Percentiles rank a stretch among this genome's conserved stretches.
Conservation (phyloP, 1,140 invertebrate genomes). For the Galendromus occidentalis region DNA sequence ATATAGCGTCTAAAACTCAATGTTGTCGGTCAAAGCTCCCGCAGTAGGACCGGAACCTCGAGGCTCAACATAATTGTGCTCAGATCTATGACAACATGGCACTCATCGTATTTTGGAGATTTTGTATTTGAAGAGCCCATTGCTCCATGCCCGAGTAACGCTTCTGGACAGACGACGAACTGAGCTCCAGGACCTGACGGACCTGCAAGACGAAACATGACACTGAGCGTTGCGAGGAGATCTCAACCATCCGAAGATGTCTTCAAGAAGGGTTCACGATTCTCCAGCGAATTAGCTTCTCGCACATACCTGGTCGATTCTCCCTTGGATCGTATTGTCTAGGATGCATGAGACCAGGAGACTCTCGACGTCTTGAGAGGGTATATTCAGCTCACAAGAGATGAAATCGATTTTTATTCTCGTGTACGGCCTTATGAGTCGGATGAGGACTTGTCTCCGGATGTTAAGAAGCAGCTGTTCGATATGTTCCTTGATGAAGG, state of each 20-base stretch:
- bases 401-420: slow-evolving; percentile 95
- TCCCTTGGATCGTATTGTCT: slow-evolving; percentile 85
- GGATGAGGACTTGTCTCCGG: slow-evolving; percentile 80
- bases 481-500: slow-evolving; percentile 96
- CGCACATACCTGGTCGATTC: slow-evolving; percentile 58
- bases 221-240: neutral
- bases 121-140: slow-evolving; percentile 69
- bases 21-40: too few relatives aligned
- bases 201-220: slow-evolving; percentile 29
- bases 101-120: neutral
- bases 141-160: slow-evolving; percentile 83
- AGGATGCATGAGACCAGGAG: slow-evolving; percentile 95
- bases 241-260: neutral
- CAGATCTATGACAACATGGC: too few relatives aligned
- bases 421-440: slow-evolving; percentile 93
- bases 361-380: slow-evolving; percentile 84
- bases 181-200: slow-evolving; percentile 74
- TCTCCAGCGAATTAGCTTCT: neutral
- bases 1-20: too few relatives aligned
- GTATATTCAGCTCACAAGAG: slow-evolving; percentile 82
- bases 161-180: slow-evolving; percentile 32
- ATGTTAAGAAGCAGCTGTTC: slow-evolving; percentile 34
- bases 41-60: too few relatives aligned
- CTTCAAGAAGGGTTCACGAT: neutral
- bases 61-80: too few relatives aligned